Conservation (phyloP, 2,888 invertebrate genomes). For the Rhagonycha lutea region DNA sequence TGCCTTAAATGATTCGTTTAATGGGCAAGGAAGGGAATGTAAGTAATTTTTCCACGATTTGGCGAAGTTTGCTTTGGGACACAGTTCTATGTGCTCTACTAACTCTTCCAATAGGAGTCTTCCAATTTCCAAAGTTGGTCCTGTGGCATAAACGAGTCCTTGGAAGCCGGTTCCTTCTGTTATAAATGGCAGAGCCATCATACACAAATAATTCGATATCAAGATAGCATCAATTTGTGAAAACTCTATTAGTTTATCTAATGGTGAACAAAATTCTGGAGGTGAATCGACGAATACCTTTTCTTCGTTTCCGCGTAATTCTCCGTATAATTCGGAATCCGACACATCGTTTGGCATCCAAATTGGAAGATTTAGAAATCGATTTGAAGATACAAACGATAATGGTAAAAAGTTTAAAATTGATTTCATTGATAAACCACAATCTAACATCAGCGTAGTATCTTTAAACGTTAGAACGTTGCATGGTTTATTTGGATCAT, state of each 20-base stretch:
- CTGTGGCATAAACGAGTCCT: conserved; percentile 94
- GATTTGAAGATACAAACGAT: conserved; percentile 81
- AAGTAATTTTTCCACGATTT: conserved; percentile 84
- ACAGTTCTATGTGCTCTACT: conserved; percentile 83
- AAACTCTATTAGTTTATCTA: conserved; percentile 87
- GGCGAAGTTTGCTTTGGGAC: conserved; percentile 74
- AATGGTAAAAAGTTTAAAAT: conserved; percentile 89
- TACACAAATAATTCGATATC: conserved; percentile 94
- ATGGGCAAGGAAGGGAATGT: conserved; percentile 75
- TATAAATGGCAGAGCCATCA: conserved; percentile 95
- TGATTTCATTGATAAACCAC: conserved; percentile 88
- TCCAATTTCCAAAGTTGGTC: conserved; percentile 94
- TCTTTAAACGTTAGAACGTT: conserved; percentile 92
- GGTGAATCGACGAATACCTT: conserved; percentile 91
- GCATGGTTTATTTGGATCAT: conserved; percentile 92
- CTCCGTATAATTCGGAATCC: conserved; percentile 83
- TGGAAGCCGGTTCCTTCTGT: conserved; percentile 93
- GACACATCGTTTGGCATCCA: conserved; percentile 80
- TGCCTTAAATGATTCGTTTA: conserved; percentile 76
- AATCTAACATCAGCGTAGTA: conserved; percentile 92
- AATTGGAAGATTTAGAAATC: conserved; percentile 73
- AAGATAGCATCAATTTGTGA: conserved; percentile 93
- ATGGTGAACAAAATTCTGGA: conserved; percentile 89
- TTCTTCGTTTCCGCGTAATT: conserved; percentile 88
- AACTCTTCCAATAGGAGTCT: conserved; percentile 90